These are phyloP conservation scores for Parambassis ranga DNA, from an alignment of 2,797 vertebrate species.

Conservation along the genomic window DNA sequence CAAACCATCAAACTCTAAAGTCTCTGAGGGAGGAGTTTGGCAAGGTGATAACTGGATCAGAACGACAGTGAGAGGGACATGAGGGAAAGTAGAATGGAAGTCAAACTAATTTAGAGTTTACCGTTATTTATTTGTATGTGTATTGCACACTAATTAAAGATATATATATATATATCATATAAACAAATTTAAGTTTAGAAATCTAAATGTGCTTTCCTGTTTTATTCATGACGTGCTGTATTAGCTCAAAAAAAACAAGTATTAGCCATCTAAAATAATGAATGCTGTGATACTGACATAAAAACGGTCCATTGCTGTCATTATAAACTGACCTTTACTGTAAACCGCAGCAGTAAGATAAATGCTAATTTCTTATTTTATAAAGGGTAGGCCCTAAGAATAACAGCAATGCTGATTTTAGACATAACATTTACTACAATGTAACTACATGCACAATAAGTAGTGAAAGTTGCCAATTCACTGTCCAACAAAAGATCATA, in stretches of 20 bases:
- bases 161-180: too few relatives aligned
- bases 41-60: slow-evolving; percentile 57
- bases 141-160: too few relatives aligned
- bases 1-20: slow-evolving; percentile 61
- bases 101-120: neutral
- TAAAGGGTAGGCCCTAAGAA: neutral
- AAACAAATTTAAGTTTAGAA: too few relatives aligned
- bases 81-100: neutral
- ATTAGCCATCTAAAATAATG: neutral
- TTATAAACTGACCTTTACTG: neutral
- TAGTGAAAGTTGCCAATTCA: neutral
- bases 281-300: slow-evolving; percentile 3
- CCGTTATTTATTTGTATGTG: neutral
- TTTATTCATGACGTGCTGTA: too few relatives aligned
- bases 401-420: neutral
- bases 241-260: too few relatives aligned
- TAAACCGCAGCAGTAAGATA: neutral
- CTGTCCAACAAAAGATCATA: neutral
- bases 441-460: neutral
- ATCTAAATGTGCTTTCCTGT: too few relatives aligned
- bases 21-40: slow-evolving; percentile 63
- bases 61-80: slow-evolving; percentile 27
- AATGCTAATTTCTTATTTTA: slow-evolving; percentile 1
- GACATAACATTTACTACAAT: neutral
- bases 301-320: neutral